phyloP scores from a whole-genome alignment of 2,113 vertebrate species.

The Chloropsis hardwickii region DNA sequence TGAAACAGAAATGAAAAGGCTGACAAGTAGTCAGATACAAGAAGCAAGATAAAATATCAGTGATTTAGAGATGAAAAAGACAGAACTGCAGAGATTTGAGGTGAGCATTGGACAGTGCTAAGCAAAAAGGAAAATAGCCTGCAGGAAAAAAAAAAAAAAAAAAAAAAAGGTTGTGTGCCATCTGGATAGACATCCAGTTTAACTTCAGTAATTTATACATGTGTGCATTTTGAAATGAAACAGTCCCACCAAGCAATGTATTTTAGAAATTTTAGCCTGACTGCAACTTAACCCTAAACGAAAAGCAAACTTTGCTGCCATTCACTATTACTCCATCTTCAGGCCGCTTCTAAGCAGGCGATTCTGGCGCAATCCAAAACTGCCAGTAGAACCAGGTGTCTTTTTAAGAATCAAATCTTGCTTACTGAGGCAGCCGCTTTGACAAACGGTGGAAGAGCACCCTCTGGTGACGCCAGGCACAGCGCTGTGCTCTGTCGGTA shows the following conservation, averaged over 20 bases:
- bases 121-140: not conserved
- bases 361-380: not conserved
- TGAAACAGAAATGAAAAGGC: not conserved
- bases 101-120: not conserved
- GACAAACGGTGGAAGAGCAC: slow-evolving; percentile 24
- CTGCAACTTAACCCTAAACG: not conserved
- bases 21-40: not conserved
- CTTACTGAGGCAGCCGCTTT: rapidly evolving
- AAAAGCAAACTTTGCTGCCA: not conserved
- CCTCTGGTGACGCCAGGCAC: slow-evolving; percentile 29
- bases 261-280: not conserved
- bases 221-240: not conserved
- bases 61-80: not conserved
- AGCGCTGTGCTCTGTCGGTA: not conserved
- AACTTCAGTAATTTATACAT: not conserved
- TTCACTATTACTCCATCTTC: not conserved
- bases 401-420: not conserved
- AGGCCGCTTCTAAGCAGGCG: not conserved
- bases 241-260: not conserved
- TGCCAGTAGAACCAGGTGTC: not conserved
- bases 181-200: not conserved
- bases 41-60: not conserved
- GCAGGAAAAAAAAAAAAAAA: not conserved
- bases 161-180: not conserved
- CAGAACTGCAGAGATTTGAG: not conserved